Evolutionary conservation across 2,888 invertebrate genomes (phyloP).

Genomic region (Eristalis intricaria): DNA sequence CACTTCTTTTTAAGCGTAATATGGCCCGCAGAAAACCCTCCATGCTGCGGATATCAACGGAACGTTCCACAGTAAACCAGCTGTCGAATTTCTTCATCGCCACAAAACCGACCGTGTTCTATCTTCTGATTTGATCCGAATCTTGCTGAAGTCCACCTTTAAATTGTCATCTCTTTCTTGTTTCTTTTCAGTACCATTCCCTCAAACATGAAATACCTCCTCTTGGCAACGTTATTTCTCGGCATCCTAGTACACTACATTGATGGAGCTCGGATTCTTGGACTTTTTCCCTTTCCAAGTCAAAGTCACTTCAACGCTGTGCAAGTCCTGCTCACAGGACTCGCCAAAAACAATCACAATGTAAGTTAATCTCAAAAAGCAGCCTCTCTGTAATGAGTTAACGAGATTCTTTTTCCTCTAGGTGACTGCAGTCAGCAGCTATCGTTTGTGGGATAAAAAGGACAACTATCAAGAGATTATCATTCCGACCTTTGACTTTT

Average conservation of each 20-base stretch:
- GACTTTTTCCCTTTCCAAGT: slow-evolving; percentile 78
- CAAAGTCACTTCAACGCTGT: slow-evolving; percentile 81
- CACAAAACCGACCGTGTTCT: no score
- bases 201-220: slow-evolving; percentile 13
- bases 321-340: slow-evolving; percentile 80
- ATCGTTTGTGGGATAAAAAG: slow-evolving; percentile 78
- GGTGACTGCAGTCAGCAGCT: slow-evolving; percentile 78
- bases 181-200: slow-evolving; percentile 9
- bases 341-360: slow-evolving; percentile 82
- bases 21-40: no score
- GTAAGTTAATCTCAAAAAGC: slow-evolving; percentile 77
- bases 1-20: no score
- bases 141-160: neutral
- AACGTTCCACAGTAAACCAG: no score
- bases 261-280: slow-evolving; percentile 76
- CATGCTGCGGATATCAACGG: no score
- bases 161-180: neutral
- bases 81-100: no score
- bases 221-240: slow-evolving; percentile 1
- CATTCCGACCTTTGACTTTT: slow-evolving; percentile 78
- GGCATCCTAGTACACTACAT: neutral
- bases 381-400: neutral
- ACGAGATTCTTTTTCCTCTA: slow-evolving; percentile 50
- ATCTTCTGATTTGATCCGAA: neutral
- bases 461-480: slow-evolving; percentile 78